Base-by-base conservation (phyloP, 2,888 invertebrate genomes). In the Nephrotoma flavescens region DNA sequence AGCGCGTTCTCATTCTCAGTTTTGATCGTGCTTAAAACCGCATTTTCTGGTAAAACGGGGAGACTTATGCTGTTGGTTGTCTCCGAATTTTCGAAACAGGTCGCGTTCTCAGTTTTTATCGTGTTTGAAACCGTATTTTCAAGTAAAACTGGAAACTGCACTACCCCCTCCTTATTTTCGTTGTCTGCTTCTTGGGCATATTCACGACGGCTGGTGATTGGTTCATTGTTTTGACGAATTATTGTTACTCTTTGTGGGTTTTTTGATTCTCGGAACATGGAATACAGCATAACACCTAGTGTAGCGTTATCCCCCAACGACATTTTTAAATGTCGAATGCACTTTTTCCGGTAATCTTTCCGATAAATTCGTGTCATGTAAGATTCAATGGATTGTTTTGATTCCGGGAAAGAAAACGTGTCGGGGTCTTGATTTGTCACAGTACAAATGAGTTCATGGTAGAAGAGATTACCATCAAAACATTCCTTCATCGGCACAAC, bases 261-360 rank as follows among this genome's bases (percentile, higher is more conserved):
- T 86, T 90, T 89, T 9, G 89, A 89, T 71, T 91, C 91, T 87
- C 90, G 89, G 41, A 90, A 90, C 86, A 90, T 91, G 87, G 92
- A 93, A 88, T 94, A 95, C 88, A 95, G 92, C 88, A 94, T 94
- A 44, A 95, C 94, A 2, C 94, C 94, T 86, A 95, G 91, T 19
- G 92, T 91, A 9, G 94, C 89, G 88, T 92, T 93, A 85, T 93
- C 92, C 0, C 94, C 94, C 84, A 96, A 91, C 87, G 93, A 92
- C 89, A 95, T 93, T 84, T 91, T 92, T 19, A 95, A 90, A 88
- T 93, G 92, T 2, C 94, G 93, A 85, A 94, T 90, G 41, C 94
- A 94, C 87, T 95, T 91, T 88, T 94, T 94, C 86, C 94, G 92
- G 89, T 94, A 94, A 88, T 94, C 93, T 89, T 94, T 94, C 85